Evolutionary conservation across 2,888 invertebrate species (phyloP), one percentile per base, ranked within the genome.

Genomic region (Minunthozetes semirufus): DNA sequence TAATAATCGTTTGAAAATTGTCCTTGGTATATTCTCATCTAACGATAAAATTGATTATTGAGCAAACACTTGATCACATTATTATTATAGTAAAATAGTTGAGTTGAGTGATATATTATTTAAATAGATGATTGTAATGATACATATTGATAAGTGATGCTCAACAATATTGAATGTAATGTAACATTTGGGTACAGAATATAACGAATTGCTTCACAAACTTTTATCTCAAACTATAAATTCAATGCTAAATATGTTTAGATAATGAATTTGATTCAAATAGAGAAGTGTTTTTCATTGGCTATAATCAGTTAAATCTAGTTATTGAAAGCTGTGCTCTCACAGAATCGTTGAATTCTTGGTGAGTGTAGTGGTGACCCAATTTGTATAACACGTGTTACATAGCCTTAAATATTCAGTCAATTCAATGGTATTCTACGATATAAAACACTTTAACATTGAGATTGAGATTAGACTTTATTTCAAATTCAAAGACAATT

Each of bases 351-450:
- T 13, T 1, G 13, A 42, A 42, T 42, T 42, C 42, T 42, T 42
- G 33, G 33, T 33, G 8, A 66, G 13, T 3, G n/a, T n/a, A n/a
- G 17, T 11, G 29, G 33, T 68, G 68, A 68, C 68, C 68, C 38
- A 68, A 68, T 68, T 68, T 68, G 68, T 22, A 38, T 68, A 68
- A 68, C 38, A 68, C 68, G 68, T 68, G 42, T 68, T 68, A 68
- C 68, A 68, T 68, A 68, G 15, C 68, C 42, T 68, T 42, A 63
- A 46, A 29, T n/a, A 19, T 38, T 63, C 63, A 33, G 29, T 42
- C 19, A 22, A 53, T 53, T 53, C n/a, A 19, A 19, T 53, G 53
- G 5, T 29, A 33, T 42, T 19, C 42, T 19, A 42, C 33, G 68
- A 68, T 33, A 19, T 68, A 33, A 66, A 66, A 19, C 25, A 11